Conservation (phyloP, 2,797 vertebrate genomes). For the Glyptemys insculpta region DNA sequence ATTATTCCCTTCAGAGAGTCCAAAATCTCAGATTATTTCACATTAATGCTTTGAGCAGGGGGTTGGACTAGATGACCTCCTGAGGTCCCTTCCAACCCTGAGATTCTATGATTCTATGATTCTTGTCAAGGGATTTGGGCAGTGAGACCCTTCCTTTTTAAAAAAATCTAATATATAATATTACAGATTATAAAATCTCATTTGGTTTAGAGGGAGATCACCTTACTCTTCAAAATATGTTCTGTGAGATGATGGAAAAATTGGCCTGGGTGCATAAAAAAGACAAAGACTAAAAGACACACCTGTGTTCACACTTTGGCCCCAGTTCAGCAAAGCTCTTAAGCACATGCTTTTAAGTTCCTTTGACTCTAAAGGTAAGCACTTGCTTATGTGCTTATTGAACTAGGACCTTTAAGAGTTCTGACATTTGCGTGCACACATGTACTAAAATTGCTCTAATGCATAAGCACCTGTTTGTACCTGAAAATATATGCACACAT, state of each 20-base stretch:
- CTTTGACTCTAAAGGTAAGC: neutral
- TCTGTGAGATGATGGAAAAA: neutral
- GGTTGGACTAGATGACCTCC: too few relatives aligned
- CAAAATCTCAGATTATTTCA: neutral
- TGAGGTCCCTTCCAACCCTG: too few relatives aligned
- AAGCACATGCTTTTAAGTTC: neutral
- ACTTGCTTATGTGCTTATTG: neutral
- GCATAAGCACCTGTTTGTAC: neutral
- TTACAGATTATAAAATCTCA: neutral
- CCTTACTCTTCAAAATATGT: neutral
- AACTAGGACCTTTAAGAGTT: neutral
- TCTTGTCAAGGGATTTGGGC: neutral
- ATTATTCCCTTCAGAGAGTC: neutral
- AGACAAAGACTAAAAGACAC: neutral
- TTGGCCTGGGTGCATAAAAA: neutral
- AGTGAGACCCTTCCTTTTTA: neutral
- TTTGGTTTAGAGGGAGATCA: fast-evolving
- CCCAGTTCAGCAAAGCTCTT: neutral
- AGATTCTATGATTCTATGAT: too few relatives aligned
- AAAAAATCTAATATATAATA: neutral
- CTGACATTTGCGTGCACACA: neutral
- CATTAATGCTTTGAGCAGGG: neutral
- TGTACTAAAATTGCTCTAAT: neutral
- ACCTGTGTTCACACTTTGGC: neutral
- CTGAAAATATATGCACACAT: neutral